phyloP scores from a whole-genome alignment of 2,888 invertebrate genomes.

The Corbicula japonica region DNA sequence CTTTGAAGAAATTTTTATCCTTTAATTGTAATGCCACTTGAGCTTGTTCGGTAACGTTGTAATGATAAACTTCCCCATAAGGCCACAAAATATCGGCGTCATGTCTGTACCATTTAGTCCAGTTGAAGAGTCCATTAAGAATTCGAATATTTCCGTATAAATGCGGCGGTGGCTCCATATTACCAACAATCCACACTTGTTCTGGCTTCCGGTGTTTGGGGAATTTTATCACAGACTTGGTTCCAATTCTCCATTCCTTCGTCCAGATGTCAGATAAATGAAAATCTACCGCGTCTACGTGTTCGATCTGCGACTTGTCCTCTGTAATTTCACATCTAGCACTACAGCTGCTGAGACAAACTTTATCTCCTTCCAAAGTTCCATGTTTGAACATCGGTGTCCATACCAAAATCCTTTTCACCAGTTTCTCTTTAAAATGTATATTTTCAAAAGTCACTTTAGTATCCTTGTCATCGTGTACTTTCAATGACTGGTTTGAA shows the following conservation, averaged over 20 bases:
- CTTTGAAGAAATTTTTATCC: conserved; percentile 47
- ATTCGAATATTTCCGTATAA: conserved; percentile 64
- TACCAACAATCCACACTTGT: conserved; percentile 78
- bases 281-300: conserved; percentile 75
- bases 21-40: conserved; percentile 34
- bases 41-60: conserved; percentile 33
- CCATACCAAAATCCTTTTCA: conserved; percentile 57
- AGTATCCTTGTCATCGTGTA: background rate
- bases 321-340: conserved; percentile 58
- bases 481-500: background rate
- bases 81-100: conserved; percentile 73
- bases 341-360: conserved; percentile 38
- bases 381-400: conserved; percentile 27
- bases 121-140: conserved; percentile 74
- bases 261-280: conserved; percentile 72
- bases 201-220: conserved; percentile 64
- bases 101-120: conserved; percentile 75
- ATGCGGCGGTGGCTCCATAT: conserved; percentile 75
- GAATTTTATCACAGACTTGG: conserved; percentile 52
- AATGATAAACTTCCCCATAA: conserved; percentile 63
- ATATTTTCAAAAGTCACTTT: conserved; percentile 26
- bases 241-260: conserved; percentile 49
- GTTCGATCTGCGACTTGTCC: conserved; percentile 61
- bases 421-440: conserved; percentile 34
- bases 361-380: conserved; percentile 10